Evolutionary conservation across 2,888 invertebrate genomes (phyloP).

Genomic region (Euzophera pinguis): DNA sequence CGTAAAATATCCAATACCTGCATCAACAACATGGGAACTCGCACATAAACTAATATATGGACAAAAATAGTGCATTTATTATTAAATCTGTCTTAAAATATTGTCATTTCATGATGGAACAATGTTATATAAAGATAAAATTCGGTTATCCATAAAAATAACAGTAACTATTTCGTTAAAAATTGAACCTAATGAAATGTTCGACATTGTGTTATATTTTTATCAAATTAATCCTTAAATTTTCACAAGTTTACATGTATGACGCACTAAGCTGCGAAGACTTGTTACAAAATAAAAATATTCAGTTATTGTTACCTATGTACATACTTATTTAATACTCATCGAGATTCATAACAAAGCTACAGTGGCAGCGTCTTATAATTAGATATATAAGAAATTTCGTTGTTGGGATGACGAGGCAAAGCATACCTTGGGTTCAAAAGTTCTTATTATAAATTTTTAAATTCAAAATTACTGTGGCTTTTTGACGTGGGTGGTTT

Average conservation of each 20-base stretch:
- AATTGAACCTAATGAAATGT: background rate
- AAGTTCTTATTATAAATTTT: background rate
- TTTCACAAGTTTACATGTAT: background rate
- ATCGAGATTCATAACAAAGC: constrained; percentile 47
- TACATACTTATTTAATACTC: constrained; percentile 33
- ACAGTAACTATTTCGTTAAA: background rate
- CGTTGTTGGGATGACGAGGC: constrained; percentile 4
- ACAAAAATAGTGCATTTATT: constrained; percentile 55
- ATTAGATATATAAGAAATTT: constrained; percentile 11
- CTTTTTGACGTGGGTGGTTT: background rate
- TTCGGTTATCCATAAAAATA: background rate
- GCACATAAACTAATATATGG: constrained; percentile 31
- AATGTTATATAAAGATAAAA: constrained; percentile 11
- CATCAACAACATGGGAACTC: no score
- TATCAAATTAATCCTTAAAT: background rate
- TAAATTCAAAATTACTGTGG: no score
- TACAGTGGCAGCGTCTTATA: constrained; percentile 56
- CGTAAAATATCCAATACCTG: no score
- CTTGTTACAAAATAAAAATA: background rate
- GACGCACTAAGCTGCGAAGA: background rate
- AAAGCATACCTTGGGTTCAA: background rate
- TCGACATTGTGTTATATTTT: no score
- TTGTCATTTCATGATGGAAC: constrained; percentile 45
- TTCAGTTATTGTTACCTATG: background rate
- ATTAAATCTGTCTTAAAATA: constrained; percentile 57